Evolutionary conservation across 2,113 vertebrate species (phyloP), one percentile per base, ranked within the genome.

Genomic region (Coryphaenoides rupestris): DNA sequence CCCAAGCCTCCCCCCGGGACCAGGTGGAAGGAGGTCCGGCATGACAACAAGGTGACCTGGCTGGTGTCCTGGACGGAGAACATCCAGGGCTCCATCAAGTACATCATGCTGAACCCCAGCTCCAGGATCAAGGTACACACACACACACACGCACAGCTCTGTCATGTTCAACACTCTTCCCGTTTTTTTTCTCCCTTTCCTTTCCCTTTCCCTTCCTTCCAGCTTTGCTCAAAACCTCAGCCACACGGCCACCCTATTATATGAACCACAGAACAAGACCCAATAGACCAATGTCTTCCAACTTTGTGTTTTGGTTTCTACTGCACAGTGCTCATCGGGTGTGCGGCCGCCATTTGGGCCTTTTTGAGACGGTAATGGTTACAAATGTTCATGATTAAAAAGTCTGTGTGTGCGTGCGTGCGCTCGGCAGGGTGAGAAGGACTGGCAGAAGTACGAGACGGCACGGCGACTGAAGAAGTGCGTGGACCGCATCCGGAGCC

Each of bases 41-140:
- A 99, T 79, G 96, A 99, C 82, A 98, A 96, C 84, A 98, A 98
- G 66, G 97, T 99, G 74, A 99, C 96, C 26, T 99, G 97, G 96
- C 84, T 99, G 75, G 96, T 96, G 62, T 98, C 95, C 1, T 99
- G 97, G 96, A 99, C 96, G 12, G 96, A 99, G 78, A 99, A 98
- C 80, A 98, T 99, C 74, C 97, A 99, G 63, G 95, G 95, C 28
- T 97, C 95, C 54, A 98, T 97, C 85, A 99, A 99, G 74, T 99
- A 99, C 79, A 97, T 99, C 71, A 99, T 99, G 97, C 85, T 99
- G 72, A 98, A 99, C 61, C 94, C 97, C 68, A 98, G 97, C 81
- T 98, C 97, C 21, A 93, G 95, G 85, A 98, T 99, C 84, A 98
- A 99, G 94, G 97, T 96, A 84, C 72, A 68, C 9, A 9, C 15